Percentiles rank a stretch among this genome's conserved stretches.
Evolutionary conservation across 1,140 invertebrate genomes (phyloP).

Genomic region (Eulimnadia texana): DNA sequence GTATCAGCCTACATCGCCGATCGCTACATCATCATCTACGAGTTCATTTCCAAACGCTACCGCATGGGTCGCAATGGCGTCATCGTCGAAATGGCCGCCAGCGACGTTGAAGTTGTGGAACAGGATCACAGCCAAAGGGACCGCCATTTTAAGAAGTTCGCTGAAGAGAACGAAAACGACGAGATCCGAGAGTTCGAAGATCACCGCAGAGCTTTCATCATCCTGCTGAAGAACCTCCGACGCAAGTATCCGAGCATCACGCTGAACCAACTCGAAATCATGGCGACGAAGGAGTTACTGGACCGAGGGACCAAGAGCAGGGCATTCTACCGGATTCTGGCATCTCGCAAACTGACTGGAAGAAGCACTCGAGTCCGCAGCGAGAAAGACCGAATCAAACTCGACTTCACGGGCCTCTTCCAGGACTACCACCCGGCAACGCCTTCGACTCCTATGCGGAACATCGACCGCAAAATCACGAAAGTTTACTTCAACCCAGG

Average conservation of each 20-base stretch:
- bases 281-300: constrained; percentile 90
- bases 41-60: constrained; percentile 80
- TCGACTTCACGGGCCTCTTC: constrained; percentile 53
- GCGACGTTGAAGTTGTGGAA: constrained; percentile 53
- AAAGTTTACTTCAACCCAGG: constrained; percentile 84
- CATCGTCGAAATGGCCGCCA: constrained; percentile 65
- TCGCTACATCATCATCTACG: constrained; percentile 52
- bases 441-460: constrained; percentile 15
- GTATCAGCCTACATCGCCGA: constrained; percentile 36
- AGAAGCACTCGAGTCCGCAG: constrained; percentile 82
- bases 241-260: constrained; percentile 73
- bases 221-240: constrained; percentile 71
- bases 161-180: constrained; percentile 46
- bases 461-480: background rate
- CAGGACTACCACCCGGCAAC: constrained; percentile 48
- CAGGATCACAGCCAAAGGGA: constrained; percentile 20
- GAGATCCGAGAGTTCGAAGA: constrained; percentile 80
- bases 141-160: constrained; percentile 39
- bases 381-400: constrained; percentile 68
- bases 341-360: constrained; percentile 89
- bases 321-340: constrained; percentile 94
- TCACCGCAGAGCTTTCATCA: constrained; percentile 80
- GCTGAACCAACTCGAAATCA: constrained; percentile 72
- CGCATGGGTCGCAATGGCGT: constrained; percentile 80
- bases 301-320: constrained; percentile 85